Conservation (phyloP, 2,113 vertebrate species). For the Labeo catla region DNA sequence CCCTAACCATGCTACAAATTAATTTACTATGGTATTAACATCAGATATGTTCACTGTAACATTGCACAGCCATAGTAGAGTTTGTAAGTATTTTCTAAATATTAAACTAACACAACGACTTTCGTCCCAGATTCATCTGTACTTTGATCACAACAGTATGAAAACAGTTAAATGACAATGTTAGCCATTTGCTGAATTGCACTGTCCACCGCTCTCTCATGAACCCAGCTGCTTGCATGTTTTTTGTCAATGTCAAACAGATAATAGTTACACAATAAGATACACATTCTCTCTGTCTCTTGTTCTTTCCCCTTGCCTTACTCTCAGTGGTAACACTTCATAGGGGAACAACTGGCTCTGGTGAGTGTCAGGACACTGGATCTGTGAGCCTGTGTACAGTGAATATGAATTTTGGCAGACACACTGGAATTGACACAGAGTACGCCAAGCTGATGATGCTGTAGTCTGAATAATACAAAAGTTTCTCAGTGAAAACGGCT, state of each 20-base stretch:
- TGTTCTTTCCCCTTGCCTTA: conserved; percentile 20
- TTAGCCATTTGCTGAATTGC: background rate
- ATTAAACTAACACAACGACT: background rate
- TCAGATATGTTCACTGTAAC: background rate
- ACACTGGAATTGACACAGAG: background rate
- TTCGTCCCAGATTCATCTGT: background rate
- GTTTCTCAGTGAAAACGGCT: conserved; percentile 21
- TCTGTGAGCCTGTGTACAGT: conserved; percentile 6
- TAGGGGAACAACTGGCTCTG: conserved; percentile 25
- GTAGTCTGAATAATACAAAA: conserved; percentile 32
- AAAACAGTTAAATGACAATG: background rate
- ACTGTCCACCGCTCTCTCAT: background rate
- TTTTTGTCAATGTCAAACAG: background rate
- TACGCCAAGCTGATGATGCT: conserved; percentile 38
- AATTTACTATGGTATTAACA: background rate
- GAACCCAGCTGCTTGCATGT: background rate
- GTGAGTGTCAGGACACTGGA: conserved; percentile 31
- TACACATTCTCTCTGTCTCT: background rate
- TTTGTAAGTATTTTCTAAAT: background rate
- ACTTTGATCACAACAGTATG: background rate
- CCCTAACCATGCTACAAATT: background rate
- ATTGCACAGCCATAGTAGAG: background rate
- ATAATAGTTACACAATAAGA: background rate
- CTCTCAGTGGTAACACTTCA: background rate
- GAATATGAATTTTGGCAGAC: conserved; percentile 37